Conservation (phyloP, 1,140 invertebrate species). For the Cyclina sinensis region DNA sequence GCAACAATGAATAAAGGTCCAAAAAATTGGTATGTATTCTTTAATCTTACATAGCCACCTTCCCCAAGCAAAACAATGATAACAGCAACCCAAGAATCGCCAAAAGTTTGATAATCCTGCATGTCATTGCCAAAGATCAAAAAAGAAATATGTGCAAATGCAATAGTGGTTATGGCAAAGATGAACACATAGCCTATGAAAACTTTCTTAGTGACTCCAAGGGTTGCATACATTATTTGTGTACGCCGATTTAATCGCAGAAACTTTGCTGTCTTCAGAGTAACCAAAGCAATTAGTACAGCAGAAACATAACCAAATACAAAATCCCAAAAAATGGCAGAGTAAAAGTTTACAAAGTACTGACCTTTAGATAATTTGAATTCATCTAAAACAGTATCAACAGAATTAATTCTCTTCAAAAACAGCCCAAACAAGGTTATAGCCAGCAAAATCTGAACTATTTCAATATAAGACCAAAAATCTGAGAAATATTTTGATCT, state of each 20-base stretch:
- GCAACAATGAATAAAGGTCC: slow-evolving; percentile 51
- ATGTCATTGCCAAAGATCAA: slow-evolving; percentile 40
- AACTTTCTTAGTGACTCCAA: not conserved
- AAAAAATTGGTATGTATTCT: not conserved
- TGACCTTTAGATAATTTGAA: slow-evolving; percentile 30
- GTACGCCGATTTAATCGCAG: slow-evolving; percentile 57
- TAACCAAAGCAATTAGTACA: slow-evolving; percentile 21
- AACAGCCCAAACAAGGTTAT: slow-evolving; percentile 45
- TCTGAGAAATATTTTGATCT: slow-evolving; percentile 59
- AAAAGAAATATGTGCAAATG: slow-evolving; percentile 51
- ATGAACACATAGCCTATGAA: slow-evolving; percentile 33
- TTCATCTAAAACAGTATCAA: slow-evolving; percentile 29
- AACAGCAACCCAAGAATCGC: slow-evolving; percentile 17
- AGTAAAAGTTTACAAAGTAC: slow-evolving; percentile 65
- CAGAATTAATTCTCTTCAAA: slow-evolving; percentile 44
- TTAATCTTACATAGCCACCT: slow-evolving; percentile 51
- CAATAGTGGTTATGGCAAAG: slow-evolving; percentile 14
- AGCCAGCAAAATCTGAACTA: slow-evolving; percentile 46
- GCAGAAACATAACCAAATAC: slow-evolving; percentile 51
- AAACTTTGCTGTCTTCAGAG: slow-evolving; percentile 60
- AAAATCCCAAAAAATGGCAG: slow-evolving; percentile 52
- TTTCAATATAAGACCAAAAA: slow-evolving; percentile 55
- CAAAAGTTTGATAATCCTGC: slow-evolving; percentile 32
- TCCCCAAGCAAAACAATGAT: slow-evolving; percentile 53
- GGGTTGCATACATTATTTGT: not conserved